Percentiles rank a stretch among this genome's conserved stretches.
Conservation (phyloP, 2,888 invertebrate species). For the Parascotia fuliginaria region DNA sequence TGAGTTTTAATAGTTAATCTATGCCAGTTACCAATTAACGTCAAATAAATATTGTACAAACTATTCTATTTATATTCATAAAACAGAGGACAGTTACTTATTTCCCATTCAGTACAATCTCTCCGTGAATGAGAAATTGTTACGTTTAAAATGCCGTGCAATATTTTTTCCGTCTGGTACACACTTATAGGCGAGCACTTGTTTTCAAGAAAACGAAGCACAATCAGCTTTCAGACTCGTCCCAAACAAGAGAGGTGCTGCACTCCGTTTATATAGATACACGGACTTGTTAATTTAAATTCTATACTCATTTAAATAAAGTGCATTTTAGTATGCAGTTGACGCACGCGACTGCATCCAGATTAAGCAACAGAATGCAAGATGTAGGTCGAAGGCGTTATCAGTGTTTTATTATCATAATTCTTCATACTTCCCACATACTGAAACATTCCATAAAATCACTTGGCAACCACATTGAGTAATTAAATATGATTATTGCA, state of each 20-base stretch:
- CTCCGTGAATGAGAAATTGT: not conserved
- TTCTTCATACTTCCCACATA: conserved; percentile 51
- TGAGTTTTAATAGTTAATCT: too few relatives aligned
- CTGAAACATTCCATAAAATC: conserved; percentile 22
- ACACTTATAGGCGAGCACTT: conserved; percentile 16
- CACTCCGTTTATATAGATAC: too few relatives aligned
- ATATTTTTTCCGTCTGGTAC: conserved; percentile 2
- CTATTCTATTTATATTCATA: too few relatives aligned
- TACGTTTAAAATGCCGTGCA: not conserved
- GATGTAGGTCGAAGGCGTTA: conserved; percentile 66
- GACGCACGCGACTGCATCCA: conserved; percentile 48
- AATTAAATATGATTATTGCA: not conserved
- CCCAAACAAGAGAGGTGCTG: conserved; percentile 22
- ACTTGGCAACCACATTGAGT: not conserved
- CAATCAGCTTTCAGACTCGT: conserved; percentile 38
- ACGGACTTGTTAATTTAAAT: conserved; percentile 22
- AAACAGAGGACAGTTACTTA: too few relatives aligned
- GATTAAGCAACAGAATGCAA: conserved; percentile 65
- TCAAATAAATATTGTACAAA: too few relatives aligned
- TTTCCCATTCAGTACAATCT: too few relatives aligned
- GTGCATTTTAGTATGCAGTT: conserved; percentile 30
- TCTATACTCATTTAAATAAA: conserved; percentile 24
- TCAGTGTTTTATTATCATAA: conserved; percentile 62
- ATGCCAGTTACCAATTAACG: too few relatives aligned
- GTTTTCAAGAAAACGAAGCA: conserved; percentile 34